These are phyloP conservation scores for Kradibia gibbosae DNA, from an alignment of 1,140 invertebrate genomes.

Conservation along the genomic window DNA sequence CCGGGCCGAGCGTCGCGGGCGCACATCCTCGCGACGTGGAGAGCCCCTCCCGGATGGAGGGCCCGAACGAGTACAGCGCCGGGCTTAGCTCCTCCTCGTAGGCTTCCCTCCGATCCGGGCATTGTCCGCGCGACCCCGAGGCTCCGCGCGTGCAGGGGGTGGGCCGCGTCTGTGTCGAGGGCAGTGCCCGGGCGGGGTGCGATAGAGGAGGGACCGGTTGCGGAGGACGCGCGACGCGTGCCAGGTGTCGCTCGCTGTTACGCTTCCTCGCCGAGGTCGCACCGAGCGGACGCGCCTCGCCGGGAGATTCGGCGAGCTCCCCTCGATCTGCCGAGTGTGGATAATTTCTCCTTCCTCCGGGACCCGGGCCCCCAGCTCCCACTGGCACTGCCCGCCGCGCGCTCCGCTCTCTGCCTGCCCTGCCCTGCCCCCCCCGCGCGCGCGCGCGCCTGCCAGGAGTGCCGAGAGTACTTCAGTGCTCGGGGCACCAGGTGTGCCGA, in stretches of 20 bases:
- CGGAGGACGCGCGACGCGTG: conserved; percentile 25
- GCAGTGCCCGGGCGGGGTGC: neutral
- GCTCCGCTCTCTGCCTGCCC: too few species aligned
- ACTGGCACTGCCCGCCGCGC: too few species aligned
- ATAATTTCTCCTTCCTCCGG: conserved; percentile 20
- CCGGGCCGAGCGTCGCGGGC: too few species aligned
- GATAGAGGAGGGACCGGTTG: neutral
- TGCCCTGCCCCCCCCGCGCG: neutral
- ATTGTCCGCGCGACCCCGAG: neutral
- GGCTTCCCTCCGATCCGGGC: neutral
- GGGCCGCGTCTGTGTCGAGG: neutral
- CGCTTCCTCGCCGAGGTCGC: conserved; percentile 3
- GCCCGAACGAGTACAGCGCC: too few species aligned
- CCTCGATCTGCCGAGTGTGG: conserved; percentile 28
- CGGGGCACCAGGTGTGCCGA: conserved; percentile 28
- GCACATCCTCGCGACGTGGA: too few species aligned
- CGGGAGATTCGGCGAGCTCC: neutral
- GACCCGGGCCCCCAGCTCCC: neutral
- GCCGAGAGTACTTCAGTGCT: neutral
- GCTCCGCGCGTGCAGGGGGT: neutral
- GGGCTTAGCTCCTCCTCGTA: neutral
- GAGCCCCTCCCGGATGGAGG: too few species aligned
- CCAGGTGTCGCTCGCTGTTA: conserved; percentile 44
- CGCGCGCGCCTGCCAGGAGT: neutral
- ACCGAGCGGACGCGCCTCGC: neutral